Evolutionary conservation across 2,113 vertebrate species (phyloP), one percentile per base, ranked within the genome.

Genomic region (Dinomys branickii): DNA sequence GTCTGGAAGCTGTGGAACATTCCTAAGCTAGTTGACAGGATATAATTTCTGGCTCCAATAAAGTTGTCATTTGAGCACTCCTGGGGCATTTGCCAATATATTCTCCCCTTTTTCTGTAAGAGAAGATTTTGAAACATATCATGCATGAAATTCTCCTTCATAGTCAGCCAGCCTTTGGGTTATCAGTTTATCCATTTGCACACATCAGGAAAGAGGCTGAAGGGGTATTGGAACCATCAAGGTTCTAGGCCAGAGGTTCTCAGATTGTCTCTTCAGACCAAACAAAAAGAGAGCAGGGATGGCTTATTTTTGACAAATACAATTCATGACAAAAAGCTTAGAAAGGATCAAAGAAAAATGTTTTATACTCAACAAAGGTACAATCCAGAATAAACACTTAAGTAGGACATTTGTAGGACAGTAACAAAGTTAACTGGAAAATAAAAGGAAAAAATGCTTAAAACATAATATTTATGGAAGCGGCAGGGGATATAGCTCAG

Each of bases 391-490:
- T 83, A 83, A 92, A 85, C 71, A 85, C 81, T 73, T 90, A 87
- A 92, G 44, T 89, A 67, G 67, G 82, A 47, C 3, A 30, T 91
- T 92, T 90, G 28, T 50, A 47, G 91, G 85, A 80, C 89, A 96
- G 56, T 56, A 93, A 92, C 65, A 85, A 96, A 91, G n/a, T 58
- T 87, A 89, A 30, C 61, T 91, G 54, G 84, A 90, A 97, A 82
- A 58, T 78, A 75, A 85, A 69, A 41, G 30, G 47, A 56, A 92
- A 90, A 75, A 95, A 73, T 82, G 7, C 81, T 82, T 92, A 85
- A 94, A 92, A 94, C 44, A 78, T 38, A 85, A 22, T 82, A 92
- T 92, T 94, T 94, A 78, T 97, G 78, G 33, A 77, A 96, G 90
- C 5, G 47, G 47, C 47, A 50, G 9, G 47, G 9, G 47, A 5